Evolutionary conservation across 2,888 invertebrate genomes (phyloP).

Genomic region (Thymelicus acteon): DNA sequence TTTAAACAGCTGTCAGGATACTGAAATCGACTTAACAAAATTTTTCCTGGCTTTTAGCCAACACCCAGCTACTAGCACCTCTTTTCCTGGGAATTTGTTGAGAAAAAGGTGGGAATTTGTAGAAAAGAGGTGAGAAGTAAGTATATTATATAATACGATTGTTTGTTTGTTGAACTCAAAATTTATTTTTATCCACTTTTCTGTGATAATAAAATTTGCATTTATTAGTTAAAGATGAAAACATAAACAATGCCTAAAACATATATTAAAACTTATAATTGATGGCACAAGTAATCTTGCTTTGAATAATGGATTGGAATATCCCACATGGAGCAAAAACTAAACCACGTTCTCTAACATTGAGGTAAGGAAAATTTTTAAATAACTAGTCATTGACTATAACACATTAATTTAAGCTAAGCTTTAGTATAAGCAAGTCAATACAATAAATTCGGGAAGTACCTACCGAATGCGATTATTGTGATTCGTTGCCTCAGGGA

Average conservation of each 20-base stretch:
- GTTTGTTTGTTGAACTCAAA: not conserved
- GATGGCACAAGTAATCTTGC: too few relatives aligned
- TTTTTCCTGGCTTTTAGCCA: constrained; percentile 25
- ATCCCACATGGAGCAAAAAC: too few relatives aligned
- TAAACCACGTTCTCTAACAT: too few relatives aligned
- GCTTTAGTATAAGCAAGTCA: not conserved
- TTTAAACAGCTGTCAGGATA: constrained; percentile 18
- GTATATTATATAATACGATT: not conserved
- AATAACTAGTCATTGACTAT: too few relatives aligned
- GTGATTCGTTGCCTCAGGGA: not conserved
- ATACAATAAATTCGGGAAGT: not conserved
- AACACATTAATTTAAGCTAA: too few relatives aligned
- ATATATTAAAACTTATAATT: too few relatives aligned
- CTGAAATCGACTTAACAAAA: constrained; percentile 25
- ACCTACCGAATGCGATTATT: not conserved
- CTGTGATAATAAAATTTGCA: too few relatives aligned
- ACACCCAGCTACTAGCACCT: constrained; percentile 4
- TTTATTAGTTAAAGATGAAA: too few relatives aligned
- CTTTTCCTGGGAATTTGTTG: constrained; percentile 22
- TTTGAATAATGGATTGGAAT: too few relatives aligned
- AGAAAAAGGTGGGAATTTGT: constrained; percentile 11
- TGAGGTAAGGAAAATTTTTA: too few relatives aligned
- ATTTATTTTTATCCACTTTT: too few relatives aligned
- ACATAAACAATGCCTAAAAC: too few relatives aligned
- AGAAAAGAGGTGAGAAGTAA: not conserved